A percentile compares a stretch with the other conserved stretches of the same genome.
Conservation (phyloP, 53 echinoderm and acorn worm genomes). For the Apostichopus leukothele region DNA sequence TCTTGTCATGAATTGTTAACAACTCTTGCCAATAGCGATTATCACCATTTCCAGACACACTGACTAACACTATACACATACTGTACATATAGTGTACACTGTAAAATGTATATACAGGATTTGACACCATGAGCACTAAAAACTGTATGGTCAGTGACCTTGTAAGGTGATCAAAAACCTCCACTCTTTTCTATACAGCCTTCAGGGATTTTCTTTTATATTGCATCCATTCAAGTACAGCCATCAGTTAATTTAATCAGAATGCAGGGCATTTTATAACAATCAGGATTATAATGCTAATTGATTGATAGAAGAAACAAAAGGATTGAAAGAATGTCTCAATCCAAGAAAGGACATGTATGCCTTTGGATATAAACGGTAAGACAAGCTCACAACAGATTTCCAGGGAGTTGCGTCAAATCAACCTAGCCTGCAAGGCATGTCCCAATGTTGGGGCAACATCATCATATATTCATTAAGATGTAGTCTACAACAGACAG, state of each 20-base stretch:
- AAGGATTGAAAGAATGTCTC: neutral
- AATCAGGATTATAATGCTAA: neutral
- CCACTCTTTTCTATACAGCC: neutral
- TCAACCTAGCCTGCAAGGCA: neutral
- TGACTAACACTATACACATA: too few relatives aligned
- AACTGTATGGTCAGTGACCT: slow-evolving; percentile 27
- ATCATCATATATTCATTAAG: too few relatives aligned
- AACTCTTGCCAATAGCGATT: too few relatives aligned
- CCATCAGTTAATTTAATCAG: neutral
- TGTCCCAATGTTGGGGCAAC: too few relatives aligned
- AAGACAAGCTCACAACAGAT: neutral
- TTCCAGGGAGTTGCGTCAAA: neutral
- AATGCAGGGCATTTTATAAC: neutral
- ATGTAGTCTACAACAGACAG: too few relatives aligned
- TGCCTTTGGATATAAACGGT: neutral
- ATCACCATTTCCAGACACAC: too few relatives aligned
- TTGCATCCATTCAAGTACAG: neutral
- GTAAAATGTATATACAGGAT: neutral
- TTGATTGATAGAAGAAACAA: neutral
- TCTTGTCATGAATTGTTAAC: too few relatives aligned
- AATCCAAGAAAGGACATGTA: neutral
- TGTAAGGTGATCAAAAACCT: slow-evolving; percentile 25
- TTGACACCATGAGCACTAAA: neutral
- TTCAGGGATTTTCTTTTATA: neutral
- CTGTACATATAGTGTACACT: too few relatives aligned